Percentiles rank a stretch among this genome's conserved stretches.
These are phyloP conservation scores for Monarcha castaneiventris DNA, from an alignment of 2,113 vertebrate species.

Conservation along the genomic window DNA sequence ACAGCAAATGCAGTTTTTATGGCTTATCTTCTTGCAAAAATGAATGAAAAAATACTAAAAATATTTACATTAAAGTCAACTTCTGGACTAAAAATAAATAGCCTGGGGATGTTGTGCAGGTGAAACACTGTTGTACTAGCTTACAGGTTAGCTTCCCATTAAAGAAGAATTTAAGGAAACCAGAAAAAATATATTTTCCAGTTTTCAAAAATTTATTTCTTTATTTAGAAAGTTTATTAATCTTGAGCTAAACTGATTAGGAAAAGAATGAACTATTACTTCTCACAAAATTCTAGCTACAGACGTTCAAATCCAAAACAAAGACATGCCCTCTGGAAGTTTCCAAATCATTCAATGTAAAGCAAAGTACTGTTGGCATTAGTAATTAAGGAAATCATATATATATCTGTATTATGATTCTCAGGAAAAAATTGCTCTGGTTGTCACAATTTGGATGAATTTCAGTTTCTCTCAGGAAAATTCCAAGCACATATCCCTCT, in stretches of 20 bases:
- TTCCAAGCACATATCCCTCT: background rate
- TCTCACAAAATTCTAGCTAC: background rate
- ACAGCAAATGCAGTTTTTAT: background rate
- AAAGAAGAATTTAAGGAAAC: background rate
- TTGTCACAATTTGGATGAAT: background rate
- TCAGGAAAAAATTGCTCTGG: background rate
- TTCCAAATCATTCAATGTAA: background rate
- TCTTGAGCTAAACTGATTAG: background rate
- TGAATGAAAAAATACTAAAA: background rate
- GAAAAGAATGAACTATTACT: background rate
- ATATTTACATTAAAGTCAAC: background rate
- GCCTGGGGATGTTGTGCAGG: background rate
- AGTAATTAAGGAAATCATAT: background rate
- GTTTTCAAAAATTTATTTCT: background rate
- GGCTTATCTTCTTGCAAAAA: background rate
- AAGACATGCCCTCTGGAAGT: background rate
- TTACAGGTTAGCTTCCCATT: background rate
- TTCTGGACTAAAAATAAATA: background rate
- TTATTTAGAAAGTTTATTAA: background rate
- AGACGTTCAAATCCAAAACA: background rate
- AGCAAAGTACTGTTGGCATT: background rate
- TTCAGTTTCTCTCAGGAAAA: background rate
- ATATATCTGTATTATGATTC: background rate
- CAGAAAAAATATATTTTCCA: background rate
- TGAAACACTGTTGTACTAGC: background rate